phyloP scores from a whole-genome alignment of 2,888 invertebrate genomes.

The Tortricodes alternella region DNA sequence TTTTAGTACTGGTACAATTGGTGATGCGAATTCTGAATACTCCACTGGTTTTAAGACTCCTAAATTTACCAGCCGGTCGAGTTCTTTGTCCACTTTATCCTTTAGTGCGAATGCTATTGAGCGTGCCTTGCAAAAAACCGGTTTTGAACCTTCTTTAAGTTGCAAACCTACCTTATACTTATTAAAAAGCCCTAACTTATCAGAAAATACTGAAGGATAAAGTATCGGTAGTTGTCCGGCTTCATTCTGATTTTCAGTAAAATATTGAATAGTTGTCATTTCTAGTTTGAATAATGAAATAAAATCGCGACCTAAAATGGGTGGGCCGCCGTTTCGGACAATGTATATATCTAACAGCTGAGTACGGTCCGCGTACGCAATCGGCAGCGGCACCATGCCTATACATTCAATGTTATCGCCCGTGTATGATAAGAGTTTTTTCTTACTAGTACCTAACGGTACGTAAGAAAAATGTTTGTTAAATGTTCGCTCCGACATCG shows the following conservation, averaged over 20 bases:
- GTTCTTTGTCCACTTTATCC: conserved; percentile 1
- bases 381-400: conserved; percentile 2
- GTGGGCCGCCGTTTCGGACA: conserved; percentile 2
- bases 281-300: conserved; percentile 26
- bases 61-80: background rate
- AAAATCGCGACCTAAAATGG: conserved; percentile 33
- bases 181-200: conserved; percentile 17
- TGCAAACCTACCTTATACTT: conserved; percentile 9
- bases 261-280: too few species aligned
- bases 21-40: background rate
- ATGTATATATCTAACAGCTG: conserved; percentile 20
- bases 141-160: conserved; percentile 19
- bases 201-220: conserved; percentile 23
- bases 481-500: conserved; percentile 10
- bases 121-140: conserved; percentile 29
- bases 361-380: conserved; percentile 7
- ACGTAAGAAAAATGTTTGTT: conserved; percentile 18
- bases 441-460: conserved; percentile 20
- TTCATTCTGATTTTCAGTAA: too few species aligned
- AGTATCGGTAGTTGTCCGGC: background rate
- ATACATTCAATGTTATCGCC: conserved; percentile 12
- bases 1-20: too few species aligned
- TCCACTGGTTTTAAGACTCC: background rate
- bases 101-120: conserved; percentile 6
- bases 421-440: conserved; percentile 25